Evolutionary conservation across 2,113 vertebrate species (phyloP).

Genomic region (Gambusia holbrooki): DNA sequence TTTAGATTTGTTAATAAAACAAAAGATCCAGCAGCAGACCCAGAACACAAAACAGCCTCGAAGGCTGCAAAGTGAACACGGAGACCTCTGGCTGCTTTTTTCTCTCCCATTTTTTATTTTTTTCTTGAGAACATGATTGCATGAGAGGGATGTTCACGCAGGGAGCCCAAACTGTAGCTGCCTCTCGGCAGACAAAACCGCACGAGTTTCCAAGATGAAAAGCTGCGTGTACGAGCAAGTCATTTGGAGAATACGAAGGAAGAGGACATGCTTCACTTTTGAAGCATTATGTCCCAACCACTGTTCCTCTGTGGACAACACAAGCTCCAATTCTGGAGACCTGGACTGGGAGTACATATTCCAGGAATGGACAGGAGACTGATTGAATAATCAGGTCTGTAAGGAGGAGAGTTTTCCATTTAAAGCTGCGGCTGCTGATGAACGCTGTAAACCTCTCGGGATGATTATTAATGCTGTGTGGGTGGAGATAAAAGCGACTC

Average conservation of each 20-base stretch:
- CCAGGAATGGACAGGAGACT: neutral
- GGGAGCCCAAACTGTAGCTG: slow-evolving; percentile 4
- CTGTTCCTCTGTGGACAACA: neutral
- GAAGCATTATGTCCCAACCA: neutral
- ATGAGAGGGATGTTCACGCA: neutral
- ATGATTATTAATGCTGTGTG: slow-evolving; percentile 5
- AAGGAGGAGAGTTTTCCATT: slow-evolving; percentile 19
- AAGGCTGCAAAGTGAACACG: slow-evolving; percentile 19
- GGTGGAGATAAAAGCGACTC: neutral
- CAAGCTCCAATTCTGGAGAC: neutral
- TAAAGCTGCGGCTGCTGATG: neutral
- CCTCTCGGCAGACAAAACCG: neutral
- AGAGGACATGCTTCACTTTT: slow-evolving; percentile 4
- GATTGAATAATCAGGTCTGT: slow-evolving; percentile 2
- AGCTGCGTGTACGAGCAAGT: neutral
- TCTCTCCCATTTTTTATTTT: neutral
- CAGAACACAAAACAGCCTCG: slow-evolving; percentile 10
- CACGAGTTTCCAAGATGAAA: slow-evolving; percentile 12
- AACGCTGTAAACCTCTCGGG: neutral
- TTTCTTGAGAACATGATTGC: slow-evolving; percentile 1
- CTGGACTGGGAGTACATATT: neutral
- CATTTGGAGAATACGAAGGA: slow-evolving; percentile 20
- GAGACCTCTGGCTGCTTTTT: slow-evolving; percentile 6
- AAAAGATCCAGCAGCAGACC: slow-evolving; percentile 21
- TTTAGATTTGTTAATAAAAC: slow-evolving; percentile 35